phyloP scores from a whole-genome alignment of 2,888 invertebrate genomes.

The Nasonia oneida region DNA sequence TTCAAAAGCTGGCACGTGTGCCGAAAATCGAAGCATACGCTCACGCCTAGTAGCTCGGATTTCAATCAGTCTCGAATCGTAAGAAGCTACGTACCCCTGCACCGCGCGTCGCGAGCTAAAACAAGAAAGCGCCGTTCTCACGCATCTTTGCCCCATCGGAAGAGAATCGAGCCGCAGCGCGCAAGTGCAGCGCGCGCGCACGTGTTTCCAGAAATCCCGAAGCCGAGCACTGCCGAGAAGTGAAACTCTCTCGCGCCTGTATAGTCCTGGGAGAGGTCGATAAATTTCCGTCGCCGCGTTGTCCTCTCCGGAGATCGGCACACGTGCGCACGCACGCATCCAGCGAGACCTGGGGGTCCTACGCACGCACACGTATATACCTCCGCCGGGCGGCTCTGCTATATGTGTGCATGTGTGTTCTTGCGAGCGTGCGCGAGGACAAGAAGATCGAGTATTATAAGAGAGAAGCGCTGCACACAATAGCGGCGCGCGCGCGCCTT shows the following conservation, averaged over 20 bases:
- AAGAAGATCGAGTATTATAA: conserved; percentile 4
- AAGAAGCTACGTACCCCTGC: background rate
- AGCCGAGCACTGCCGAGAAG: background rate
- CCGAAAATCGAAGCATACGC: background rate
- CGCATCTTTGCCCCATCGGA: background rate
- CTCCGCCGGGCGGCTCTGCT: background rate
- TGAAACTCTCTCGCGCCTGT: background rate
- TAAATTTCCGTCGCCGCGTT: background rate
- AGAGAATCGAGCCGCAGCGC: background rate
- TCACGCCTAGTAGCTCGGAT: background rate
- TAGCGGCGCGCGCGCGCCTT: conserved; percentile 68
- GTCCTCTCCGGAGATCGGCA: conserved; percentile 11
- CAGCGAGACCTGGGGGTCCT: background rate
- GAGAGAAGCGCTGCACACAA: conserved; percentile 64
- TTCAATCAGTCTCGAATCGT: conserved; percentile 18
- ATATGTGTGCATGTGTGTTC: background rate
- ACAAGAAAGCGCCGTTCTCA: background rate
- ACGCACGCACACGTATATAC: background rate
- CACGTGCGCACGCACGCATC: conserved; percentile 14
- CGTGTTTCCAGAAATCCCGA: background rate
- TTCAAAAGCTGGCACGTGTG: background rate
- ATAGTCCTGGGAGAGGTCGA: conserved; percentile 21
- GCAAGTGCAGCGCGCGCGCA: background rate
- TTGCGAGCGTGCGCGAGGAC: background rate
- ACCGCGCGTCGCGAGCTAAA: background rate